Percentiles rank a stretch among this genome's conserved stretches.
These are phyloP conservation scores for Lanius collurio DNA, from an alignment of 2,113 vertebrate species.

Conservation along the genomic window DNA sequence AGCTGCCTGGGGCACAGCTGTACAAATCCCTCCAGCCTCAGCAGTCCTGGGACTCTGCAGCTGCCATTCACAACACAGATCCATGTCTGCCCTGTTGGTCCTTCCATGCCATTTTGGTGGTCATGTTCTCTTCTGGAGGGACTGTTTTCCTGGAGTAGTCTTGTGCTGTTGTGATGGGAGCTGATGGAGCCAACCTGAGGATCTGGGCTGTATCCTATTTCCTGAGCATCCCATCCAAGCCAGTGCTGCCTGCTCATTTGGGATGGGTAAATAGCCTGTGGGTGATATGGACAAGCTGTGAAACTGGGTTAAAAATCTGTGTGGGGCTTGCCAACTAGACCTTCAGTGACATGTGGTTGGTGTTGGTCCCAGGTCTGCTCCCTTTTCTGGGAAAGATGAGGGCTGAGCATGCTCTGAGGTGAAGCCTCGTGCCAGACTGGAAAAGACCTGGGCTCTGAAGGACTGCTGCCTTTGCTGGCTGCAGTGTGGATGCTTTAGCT, in stretches of 20 bases:
- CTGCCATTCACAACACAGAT: neutral
- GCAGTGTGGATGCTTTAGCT: neutral
- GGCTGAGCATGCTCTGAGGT: neutral
- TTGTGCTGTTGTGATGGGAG: neutral
- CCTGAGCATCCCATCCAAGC: neutral
- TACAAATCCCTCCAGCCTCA: neutral
- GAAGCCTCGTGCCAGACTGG: neutral
- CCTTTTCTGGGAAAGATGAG: neutral
- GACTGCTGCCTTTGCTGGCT: neutral
- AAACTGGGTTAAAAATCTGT: neutral
- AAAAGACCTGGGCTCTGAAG: neutral
- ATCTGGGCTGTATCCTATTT: neutral
- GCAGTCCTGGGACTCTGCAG: neutral
- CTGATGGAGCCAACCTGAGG: neutral
- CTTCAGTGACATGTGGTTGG: fast-evolving
- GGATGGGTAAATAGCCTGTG: neutral
- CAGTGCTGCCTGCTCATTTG: fast-evolving
- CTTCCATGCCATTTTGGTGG: neutral
- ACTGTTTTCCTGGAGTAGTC: neutral
- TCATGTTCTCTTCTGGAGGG: neutral
- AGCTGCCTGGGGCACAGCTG: neutral
- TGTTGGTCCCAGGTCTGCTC: neutral
- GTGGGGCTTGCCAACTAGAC: neutral
- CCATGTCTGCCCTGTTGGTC: neutral
- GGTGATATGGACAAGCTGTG: neutral